These are phyloP conservation scores for Antheraea mylitta DNA, from an alignment of 1,140 invertebrate species.

Conservation along the genomic window DNA sequence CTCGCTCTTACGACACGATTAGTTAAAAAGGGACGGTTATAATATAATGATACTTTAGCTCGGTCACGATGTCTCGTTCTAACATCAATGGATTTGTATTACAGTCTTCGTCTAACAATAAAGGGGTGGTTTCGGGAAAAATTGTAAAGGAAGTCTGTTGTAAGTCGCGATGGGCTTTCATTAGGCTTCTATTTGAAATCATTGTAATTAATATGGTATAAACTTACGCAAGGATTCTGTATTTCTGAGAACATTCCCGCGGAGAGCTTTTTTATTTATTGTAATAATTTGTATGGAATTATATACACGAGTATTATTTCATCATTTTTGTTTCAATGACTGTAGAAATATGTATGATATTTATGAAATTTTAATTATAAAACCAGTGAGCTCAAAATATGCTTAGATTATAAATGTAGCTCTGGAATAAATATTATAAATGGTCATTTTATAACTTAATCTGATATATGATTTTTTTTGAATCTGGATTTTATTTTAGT, in stretches of 20 bases:
- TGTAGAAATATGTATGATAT: too few relatives aligned
- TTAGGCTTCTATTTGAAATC: conserved; percentile 32
- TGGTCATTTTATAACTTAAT: too few relatives aligned
- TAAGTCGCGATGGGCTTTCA: conserved; percentile 18
- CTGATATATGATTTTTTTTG: too few relatives aligned
- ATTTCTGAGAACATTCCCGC: conserved; percentile 11
- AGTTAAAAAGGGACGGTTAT: conserved; percentile 29
- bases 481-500: too few relatives aligned
- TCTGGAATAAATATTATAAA: too few relatives aligned
- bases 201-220: conserved; percentile 49
- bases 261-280: conserved; percentile 5
- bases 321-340: not conserved
- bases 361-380: too few relatives aligned
- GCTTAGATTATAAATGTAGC: too few relatives aligned
- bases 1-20: not conserved
- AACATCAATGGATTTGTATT: not conserved
- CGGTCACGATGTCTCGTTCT: not conserved
- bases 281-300: not conserved
- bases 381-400: too few relatives aligned
- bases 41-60: not conserved
- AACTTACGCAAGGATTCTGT: conserved; percentile 27
- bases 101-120: conserved; percentile 13
- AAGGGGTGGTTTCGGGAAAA: conserved; percentile 16
- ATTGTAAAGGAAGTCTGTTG: conserved; percentile 19
- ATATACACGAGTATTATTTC: too few relatives aligned